phyloP scores from a whole-genome alignment of 2,888 invertebrate species.

The Apodemia hepburni region DNA sequence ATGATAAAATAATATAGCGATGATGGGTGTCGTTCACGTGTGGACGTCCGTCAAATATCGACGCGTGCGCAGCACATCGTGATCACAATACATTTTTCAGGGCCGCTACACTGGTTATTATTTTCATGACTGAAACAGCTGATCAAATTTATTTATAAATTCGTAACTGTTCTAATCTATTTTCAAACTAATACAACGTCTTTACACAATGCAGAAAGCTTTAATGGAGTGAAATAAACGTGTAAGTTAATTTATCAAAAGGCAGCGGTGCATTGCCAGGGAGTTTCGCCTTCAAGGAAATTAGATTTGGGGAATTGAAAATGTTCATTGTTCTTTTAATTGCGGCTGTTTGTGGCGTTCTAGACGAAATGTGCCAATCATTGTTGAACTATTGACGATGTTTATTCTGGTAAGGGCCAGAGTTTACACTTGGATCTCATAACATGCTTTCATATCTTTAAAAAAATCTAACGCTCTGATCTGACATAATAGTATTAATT shows the following conservation, averaged over 20 bases:
- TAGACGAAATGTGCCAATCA: constrained; percentile 74
- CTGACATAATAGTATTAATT: too few relatives aligned
- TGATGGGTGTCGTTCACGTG: constrained; percentile 51
- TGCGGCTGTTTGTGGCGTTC: constrained; percentile 76
- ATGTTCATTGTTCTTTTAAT: constrained; percentile 78
- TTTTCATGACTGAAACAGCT: constrained; percentile 52
- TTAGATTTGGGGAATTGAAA: constrained; percentile 78
- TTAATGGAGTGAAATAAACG: constrained; percentile 19
- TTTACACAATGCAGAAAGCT: constrained; percentile 8
- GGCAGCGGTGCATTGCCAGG: constrained; percentile 58
- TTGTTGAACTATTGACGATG: constrained; percentile 39
- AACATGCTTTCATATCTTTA: neutral
- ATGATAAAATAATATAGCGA: constrained; percentile 63
- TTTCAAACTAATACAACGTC: constrained; percentile 14
- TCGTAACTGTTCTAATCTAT: constrained; percentile 13
- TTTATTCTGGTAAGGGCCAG: neutral
- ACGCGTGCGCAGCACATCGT: constrained; percentile 64
- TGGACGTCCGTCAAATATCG: constrained; percentile 73
- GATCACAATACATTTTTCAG: constrained; percentile 47
- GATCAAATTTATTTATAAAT: constrained; percentile 41
- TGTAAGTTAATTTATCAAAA: constrained; percentile 45
- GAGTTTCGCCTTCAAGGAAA: constrained; percentile 68
- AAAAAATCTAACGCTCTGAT: neutral
- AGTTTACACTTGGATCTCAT: neutral
- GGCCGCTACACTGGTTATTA: constrained; percentile 64